Base-by-base conservation (phyloP, 2,113 vertebrate species). In the Apeltes quadracus region DNA sequence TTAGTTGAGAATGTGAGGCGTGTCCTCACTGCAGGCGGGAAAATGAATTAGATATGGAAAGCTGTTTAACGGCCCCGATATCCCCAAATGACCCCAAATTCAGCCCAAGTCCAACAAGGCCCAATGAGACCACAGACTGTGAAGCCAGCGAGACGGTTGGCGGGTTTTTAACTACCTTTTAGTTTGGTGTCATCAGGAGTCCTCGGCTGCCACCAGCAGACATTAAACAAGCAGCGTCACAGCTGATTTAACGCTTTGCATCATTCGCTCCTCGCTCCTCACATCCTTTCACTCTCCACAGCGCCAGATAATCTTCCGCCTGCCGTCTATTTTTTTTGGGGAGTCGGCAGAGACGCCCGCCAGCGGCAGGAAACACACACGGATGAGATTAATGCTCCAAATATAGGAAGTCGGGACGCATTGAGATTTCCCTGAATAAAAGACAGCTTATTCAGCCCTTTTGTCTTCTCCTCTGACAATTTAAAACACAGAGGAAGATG, bases 311-410 rank as follows among this genome's bases (percentile, higher is more conserved):
- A 78, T 80, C 73, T 67, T 68, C 72, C 18, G n/a, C 59, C 55
- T 41, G 34, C 62, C 58, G 46, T 54, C 75, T 39, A 61, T 72
- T 81, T 70, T 22, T 48, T 43, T 43, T 13, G 4, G 23, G 50
- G 13, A 51, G 61, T 43, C 69, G 62, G 51, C 68, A 61, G 57
- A 62, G 76, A 54, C 0, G 27, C 34, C 39, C 76, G 79, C 58
- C 82, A 72, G 75, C 39, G 18, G 62, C 62, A 77, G 68, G 66
- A 66, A 75, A 25, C 67, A 39, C 29, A 74, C n/a, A 39, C 56
- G 64, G 74, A 84, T 73, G 73, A 75, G 79, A 87, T 82, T 74
- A 83, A 34, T 13, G 43, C 54, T 80, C 75, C 70, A 67, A 75
- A 85, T 78, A 71, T 76, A 81, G 62, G 61, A 72, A 66, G 56